A percentile compares a stretch with the other conserved stretches of the same genome.
phyloP scores from a whole-genome alignment of 2,888 invertebrate genomes.

The Amorpha juglandis region DNA sequence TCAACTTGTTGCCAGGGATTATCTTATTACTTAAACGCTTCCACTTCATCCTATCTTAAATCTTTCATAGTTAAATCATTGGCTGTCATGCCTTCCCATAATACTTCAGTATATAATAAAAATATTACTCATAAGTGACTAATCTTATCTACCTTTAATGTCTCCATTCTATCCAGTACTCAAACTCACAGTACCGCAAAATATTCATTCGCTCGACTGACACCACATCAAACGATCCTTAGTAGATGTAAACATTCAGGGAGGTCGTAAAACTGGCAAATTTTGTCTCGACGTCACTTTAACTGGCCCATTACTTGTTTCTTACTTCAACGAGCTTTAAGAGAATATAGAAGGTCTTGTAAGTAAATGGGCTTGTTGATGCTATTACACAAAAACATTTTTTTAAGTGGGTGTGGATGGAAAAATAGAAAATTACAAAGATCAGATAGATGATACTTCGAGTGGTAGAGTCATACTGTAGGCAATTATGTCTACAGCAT shows the following conservation, averaged over 20 bases:
- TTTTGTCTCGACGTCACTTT: slow-evolving; percentile 44
- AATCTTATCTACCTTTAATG: too few species aligned
- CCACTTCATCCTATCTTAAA: too few species aligned
- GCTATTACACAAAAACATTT: neutral
- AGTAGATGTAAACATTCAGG: slow-evolving; percentile 20
- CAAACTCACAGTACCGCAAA: neutral
- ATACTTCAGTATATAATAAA: too few species aligned
- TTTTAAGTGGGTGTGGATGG: neutral
- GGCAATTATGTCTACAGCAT: too few species aligned
- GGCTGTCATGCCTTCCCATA: too few species aligned
- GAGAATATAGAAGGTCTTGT: slow-evolving; percentile 30
- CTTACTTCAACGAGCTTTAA: slow-evolving; percentile 37
- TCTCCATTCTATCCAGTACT: neutral
- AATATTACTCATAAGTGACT: too few species aligned
- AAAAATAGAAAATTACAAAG: neutral
- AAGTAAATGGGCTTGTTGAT: neutral
- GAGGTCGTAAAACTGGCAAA: slow-evolving; percentile 42
- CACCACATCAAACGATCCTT: slow-evolving; percentile 17
- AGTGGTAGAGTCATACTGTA: too few species aligned
- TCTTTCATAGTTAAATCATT: too few species aligned
- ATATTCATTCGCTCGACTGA: slow-evolving; percentile 22
- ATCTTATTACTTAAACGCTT: too few species aligned
- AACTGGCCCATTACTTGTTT: slow-evolving; percentile 45
- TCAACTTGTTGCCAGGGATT: too few species aligned
- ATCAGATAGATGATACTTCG: too few species aligned